Evolutionary conservation across 1,140 invertebrate genomes (phyloP), one percentile per base, ranked within the genome.

Genomic region (Dolichoris vasculosae): DNA sequence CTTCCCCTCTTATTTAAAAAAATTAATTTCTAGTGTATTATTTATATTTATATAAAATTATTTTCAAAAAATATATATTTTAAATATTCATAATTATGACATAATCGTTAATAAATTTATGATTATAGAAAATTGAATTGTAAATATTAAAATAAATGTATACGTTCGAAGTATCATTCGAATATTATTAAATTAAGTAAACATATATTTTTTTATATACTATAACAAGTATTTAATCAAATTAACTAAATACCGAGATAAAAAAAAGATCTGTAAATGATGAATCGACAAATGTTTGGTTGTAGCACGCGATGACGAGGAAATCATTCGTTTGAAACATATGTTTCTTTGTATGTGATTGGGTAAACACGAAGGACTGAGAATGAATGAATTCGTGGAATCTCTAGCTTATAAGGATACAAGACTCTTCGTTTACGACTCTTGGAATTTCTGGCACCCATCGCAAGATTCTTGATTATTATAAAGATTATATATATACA

Each of bases 301-400:
- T 67, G 9, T 15, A 67, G 32, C 64, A 38, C 17, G 40, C 40
- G 8, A 38, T 23, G 32, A 38, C 15, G 67, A 4, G 3, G 15
- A 69, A 69, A 32, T 38, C 35, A 1, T 67, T 1, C 15, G 6
- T 23, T 35, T 6, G 0, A 69, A 0, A 35, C 11, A 0, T 38
- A 69, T 38, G 17, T 38, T 30, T 69, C 1, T 20, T 69, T 17
- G 2, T 3, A 20, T 11, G 17, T 69, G 6, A 38, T 38, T 17
- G 15, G 15, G 20, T 30, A 69, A 69, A 38, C 20, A 69, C 11
- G 32, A 23, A 69, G 30, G 30, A 38, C 67, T 35, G 15, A 38
- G 17, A 69, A 69, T 38, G 38, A 43, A 73, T 7, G 38, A n/a
- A 73, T 73, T 73, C 69, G 40, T 73, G 8, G 69, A 73, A 73